A percentile compares a stretch with the other conserved stretches of the same genome.
phyloP scores from a whole-genome alignment of 53 echinoderm and acorn worm species.

The Pentamera pediparva region DNA sequence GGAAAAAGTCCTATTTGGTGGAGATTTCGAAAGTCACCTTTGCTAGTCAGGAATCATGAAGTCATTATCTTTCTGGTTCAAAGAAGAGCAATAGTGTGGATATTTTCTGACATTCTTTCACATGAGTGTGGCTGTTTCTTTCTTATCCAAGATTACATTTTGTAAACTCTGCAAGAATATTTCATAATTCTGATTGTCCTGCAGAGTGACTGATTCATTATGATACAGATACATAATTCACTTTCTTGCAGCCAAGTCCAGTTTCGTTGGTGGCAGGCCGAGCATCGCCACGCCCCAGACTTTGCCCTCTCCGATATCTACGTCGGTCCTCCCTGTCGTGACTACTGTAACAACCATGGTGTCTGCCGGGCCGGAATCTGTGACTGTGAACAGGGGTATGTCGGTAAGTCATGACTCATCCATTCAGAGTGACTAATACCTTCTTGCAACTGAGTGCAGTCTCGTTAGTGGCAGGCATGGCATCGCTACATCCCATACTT shows the following conservation, averaged over 20 bases:
- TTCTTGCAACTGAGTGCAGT: slow-evolving; percentile 39
- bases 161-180: too few relatives aligned
- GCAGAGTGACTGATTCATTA: too few relatives aligned
- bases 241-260: slow-evolving; percentile 43
- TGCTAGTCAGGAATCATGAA: too few relatives aligned
- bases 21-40: too few relatives aligned
- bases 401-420: slow-evolving; percentile 26
- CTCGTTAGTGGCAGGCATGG: slow-evolving; percentile 63
- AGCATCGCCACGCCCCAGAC: slow-evolving; percentile 45
- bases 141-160: too few relatives aligned
- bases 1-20: too few relatives aligned
- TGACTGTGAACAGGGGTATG: slow-evolving; percentile 53
- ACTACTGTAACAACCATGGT: slow-evolving; percentile 82
- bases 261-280: slow-evolving; percentile 72
- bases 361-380: slow-evolving; percentile 46
- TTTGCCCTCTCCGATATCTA: slow-evolving; percentile 74
- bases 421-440: neutral
- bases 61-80: too few relatives aligned
- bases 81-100: too few relatives aligned
- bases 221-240: too few relatives aligned
- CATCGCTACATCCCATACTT: slow-evolving; percentile 52
- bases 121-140: too few relatives aligned
- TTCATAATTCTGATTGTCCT: too few relatives aligned
- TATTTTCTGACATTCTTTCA: too few relatives aligned
- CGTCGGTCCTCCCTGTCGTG: slow-evolving; percentile 63